A percentile compares a stretch with the other conserved stretches of the same genome.
These are phyloP conservation scores for Dissostichus mawsoni DNA, from an alignment of 2,113 vertebrate genomes.

Conservation along the genomic window DNA sequence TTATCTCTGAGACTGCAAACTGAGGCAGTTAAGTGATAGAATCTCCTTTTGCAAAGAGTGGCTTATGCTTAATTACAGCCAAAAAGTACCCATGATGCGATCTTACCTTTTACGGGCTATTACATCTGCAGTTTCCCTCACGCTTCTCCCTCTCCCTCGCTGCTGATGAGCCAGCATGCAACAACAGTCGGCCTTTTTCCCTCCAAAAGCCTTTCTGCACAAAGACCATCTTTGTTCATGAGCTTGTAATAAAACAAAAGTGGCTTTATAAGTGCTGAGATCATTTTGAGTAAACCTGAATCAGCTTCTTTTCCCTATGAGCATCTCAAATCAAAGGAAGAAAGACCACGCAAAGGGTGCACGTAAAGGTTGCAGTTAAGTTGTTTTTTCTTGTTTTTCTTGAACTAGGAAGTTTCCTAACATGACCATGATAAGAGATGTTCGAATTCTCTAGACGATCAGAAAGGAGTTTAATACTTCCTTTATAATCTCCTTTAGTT, in stretches of 20 bases:
- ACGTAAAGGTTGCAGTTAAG: no score
- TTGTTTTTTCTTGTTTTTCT: no score
- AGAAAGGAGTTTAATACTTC: no score
- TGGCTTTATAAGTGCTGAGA: neutral
- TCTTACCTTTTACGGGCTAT: conserved; percentile 79
- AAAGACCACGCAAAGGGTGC: no score
- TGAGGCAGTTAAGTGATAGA: conserved; percentile 75
- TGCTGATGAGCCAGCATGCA: conserved; percentile 51
- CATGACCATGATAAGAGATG: no score
- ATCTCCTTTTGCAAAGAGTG: conserved; percentile 74
- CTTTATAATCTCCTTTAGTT: no score
- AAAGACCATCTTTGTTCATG: conserved; percentile 49
- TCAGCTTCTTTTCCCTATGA: conserved; percentile 8
- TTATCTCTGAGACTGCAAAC: conserved; percentile 66
- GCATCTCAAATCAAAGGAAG: neutral
- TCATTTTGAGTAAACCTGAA: conserved; percentile 16
- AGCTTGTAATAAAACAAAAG: conserved; percentile 29
- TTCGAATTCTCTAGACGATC: no score
- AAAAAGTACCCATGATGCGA: conserved; percentile 83
- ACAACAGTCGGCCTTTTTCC: conserved; percentile 9
- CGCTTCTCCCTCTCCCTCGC: conserved; percentile 11
- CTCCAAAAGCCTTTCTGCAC: conserved; percentile 16
- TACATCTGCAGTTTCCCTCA: conserved; percentile 75
- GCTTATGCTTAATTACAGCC: conserved; percentile 76
- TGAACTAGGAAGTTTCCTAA: no score